Evolutionary conservation across 2,888 invertebrate genomes (phyloP).

Genomic region (Apeira syringaria): DNA sequence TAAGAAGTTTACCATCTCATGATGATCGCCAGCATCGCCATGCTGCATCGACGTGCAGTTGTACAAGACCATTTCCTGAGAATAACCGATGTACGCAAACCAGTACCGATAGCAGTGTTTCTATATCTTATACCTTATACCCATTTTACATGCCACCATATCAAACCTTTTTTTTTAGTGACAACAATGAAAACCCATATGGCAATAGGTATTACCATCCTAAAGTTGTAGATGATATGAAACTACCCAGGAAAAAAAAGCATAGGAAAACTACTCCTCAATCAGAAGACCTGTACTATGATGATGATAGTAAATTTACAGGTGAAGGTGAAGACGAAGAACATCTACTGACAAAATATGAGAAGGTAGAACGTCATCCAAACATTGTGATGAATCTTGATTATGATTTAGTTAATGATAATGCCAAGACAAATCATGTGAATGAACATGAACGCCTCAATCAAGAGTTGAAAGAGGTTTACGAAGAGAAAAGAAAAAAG

Average conservation of each 20-base stretch:
- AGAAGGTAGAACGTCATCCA: constrained; percentile 14
- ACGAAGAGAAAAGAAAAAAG: constrained; percentile 31
- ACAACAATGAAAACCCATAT: constrained; percentile 14
- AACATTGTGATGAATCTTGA: constrained; percentile 28
- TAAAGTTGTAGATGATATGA: constrained; percentile 35
- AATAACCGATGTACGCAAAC: constrained; percentile 7
- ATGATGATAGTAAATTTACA: constrained; percentile 32
- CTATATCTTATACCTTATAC: constrained; percentile 27
- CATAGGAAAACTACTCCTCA: constrained; percentile 39
- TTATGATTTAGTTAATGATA: constrained; percentile 25
- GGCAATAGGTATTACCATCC: constrained; percentile 41
- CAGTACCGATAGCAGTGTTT: constrained; percentile 7
- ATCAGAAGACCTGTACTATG: constrained; percentile 40
- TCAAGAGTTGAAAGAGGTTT: constrained; percentile 35
- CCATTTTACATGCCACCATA: constrained; percentile 46
- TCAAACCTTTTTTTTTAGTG: constrained; percentile 42
- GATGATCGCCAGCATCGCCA: constrained; percentile 1
- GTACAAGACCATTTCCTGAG: constrained; percentile 10
- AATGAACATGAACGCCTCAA: constrained; percentile 15
- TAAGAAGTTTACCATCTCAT: constrained; percentile 51
- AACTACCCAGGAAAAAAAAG: constrained; percentile 40
- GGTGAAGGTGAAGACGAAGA: constrained; percentile 16
- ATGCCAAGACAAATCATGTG: background rate
- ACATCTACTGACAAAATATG: constrained; percentile 1
- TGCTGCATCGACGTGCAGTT: constrained; percentile 21